Conservation (phyloP, 2,113 vertebrate genomes). For the Calidris pygmaea region DNA sequence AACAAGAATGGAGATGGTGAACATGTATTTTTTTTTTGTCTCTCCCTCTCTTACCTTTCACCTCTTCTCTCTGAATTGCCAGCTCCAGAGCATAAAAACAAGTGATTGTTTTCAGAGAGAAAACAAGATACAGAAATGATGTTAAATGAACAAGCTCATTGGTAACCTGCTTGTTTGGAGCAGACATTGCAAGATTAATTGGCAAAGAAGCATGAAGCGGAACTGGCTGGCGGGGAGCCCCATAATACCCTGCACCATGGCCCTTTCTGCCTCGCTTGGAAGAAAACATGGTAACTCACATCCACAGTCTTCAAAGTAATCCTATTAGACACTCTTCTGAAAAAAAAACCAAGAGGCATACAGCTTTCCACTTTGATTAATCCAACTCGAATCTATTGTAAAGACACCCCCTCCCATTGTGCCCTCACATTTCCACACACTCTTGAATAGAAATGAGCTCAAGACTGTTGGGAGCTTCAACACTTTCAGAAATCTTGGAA, state of each 20-base stretch:
- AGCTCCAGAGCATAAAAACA: neutral
- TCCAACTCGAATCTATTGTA: neutral
- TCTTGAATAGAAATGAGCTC: slow-evolving; percentile 6
- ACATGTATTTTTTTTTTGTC: neutral
- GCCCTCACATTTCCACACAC: neutral
- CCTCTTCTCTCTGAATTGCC: neutral
- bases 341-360: neutral
- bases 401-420: neutral
- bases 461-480: neutral
- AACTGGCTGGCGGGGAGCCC: neutral
- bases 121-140: neutral
- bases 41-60: neutral
- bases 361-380: slow-evolving; percentile 15
- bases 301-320: slow-evolving; percentile 69
- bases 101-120: neutral
- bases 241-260: neutral
- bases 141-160: neutral
- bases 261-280: neutral
- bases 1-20: neutral
- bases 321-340: slow-evolving; percentile 55
- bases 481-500: neutral
- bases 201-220: neutral
- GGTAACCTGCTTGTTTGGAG: neutral
- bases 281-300: neutral
- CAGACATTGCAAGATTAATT: neutral